phyloP scores from a whole-genome alignment of 2,797 vertebrate genomes.

The Phoeniculus purpureus region DNA sequence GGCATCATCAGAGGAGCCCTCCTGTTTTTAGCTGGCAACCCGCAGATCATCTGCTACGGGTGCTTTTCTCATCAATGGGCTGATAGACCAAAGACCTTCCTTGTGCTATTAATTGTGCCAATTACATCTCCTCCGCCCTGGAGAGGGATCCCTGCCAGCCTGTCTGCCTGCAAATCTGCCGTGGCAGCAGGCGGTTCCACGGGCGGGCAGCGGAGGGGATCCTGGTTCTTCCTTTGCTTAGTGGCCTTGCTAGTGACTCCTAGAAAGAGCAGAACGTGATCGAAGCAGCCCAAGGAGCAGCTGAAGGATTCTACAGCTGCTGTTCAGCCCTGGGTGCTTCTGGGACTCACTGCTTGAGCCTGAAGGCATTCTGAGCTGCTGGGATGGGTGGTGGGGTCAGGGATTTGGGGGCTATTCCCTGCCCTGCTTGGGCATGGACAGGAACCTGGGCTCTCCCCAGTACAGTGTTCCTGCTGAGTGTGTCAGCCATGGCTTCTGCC shows the following conservation, averaged over 20 bases:
- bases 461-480: background rate
- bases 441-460: background rate
- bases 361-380: background rate
- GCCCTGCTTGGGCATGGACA: background rate
- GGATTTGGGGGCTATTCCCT: too few species aligned
- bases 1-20: slow-evolving; percentile 51
- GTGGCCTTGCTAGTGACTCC: background rate
- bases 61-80: background rate
- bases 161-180: background rate
- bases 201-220: background rate
- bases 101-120: background rate
- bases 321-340: background rate
- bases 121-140: background rate
- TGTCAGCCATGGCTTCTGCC: background rate
- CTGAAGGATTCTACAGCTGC: background rate
- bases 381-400: background rate
- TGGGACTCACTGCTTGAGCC: accelerated
- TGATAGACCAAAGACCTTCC: background rate
- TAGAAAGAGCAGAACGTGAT: background rate
- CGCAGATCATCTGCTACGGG: background rate
- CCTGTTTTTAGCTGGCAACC: background rate
- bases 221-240: background rate
- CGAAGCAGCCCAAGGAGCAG: background rate
- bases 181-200: background rate
- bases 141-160: background rate